phyloP scores from a whole-genome alignment of 2,888 invertebrate genomes.

The Melanophora roralis region DNA sequence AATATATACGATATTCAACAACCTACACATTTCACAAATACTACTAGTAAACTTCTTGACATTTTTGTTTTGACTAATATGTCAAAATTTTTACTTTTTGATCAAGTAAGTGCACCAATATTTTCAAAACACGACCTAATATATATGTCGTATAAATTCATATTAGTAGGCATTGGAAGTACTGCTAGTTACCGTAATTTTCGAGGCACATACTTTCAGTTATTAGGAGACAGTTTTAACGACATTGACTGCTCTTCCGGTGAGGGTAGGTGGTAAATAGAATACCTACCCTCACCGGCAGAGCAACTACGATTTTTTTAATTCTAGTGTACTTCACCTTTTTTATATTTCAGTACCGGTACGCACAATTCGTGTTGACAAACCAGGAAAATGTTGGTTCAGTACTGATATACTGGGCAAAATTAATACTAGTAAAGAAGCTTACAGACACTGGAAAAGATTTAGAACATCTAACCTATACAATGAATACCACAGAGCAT shows the following conservation, averaged over 20 bases:
- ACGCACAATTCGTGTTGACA: no score
- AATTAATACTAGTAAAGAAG: no score
- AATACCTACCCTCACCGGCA: no score
- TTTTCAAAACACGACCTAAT: not conserved
- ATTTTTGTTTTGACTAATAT: not conserved
- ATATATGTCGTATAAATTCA: not conserved
- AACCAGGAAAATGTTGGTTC: no score
- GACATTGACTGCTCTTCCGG: not conserved
- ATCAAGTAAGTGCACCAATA: not conserved
- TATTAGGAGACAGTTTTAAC: not conserved
- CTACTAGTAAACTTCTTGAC: not conserved
- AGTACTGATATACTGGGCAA: no score
- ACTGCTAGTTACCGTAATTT: not conserved
- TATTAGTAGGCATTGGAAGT: not conserved
- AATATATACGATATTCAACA: constrained; percentile 28
- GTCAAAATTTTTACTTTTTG: not conserved
- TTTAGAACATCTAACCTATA: no score
- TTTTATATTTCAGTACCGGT: no score
- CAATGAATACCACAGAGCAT: no score
- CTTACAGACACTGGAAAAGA: no score
- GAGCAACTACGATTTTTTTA: not conserved
- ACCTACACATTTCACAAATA: not conserved
- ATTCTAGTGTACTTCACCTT: no score
- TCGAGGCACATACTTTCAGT: not conserved
- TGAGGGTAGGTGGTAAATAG: no score